Conservation (phyloP, 2,888 invertebrate genomes). For the Calliphora vomitoria region DNA sequence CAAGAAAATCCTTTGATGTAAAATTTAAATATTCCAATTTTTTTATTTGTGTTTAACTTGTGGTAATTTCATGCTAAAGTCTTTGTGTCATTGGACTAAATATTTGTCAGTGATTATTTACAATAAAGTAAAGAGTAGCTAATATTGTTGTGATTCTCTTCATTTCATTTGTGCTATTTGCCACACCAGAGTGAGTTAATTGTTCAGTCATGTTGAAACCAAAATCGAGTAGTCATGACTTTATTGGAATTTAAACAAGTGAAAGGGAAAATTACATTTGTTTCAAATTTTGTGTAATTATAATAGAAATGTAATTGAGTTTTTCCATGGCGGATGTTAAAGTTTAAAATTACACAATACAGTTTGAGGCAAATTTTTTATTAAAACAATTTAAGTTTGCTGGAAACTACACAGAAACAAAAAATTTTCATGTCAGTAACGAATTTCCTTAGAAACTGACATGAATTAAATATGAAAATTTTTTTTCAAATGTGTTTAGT, state of each 20-base stretch:
- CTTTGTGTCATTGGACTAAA: neutral
- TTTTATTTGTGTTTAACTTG: neutral
- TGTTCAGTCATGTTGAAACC: slow-evolving; percentile 1
- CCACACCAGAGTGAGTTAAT: neutral
- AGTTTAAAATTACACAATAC: neutral
- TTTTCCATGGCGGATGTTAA: neutral
- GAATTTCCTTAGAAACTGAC: no score
- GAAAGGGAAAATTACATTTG: neutral
- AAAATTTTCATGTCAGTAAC: no score
- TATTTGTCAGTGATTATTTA: neutral
- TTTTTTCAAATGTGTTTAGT: no score
- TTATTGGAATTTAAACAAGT: neutral
- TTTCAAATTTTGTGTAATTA: neutral
- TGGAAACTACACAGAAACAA: no score
- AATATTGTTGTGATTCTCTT: neutral
- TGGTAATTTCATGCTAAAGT: slow-evolving; percentile 2
- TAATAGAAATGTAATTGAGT: neutral
- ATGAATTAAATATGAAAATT: no score
- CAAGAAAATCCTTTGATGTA: slow-evolving; percentile 19
- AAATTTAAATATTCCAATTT: slow-evolving; percentile 8
- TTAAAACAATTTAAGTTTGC: no score
- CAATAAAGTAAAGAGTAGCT: neutral
- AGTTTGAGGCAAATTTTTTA: neutral
- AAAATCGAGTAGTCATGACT: neutral
- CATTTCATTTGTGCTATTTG: neutral